phyloP scores from a whole-genome alignment of 2,797 vertebrate genomes.

The Hippopotamyrus pictus region DNA sequence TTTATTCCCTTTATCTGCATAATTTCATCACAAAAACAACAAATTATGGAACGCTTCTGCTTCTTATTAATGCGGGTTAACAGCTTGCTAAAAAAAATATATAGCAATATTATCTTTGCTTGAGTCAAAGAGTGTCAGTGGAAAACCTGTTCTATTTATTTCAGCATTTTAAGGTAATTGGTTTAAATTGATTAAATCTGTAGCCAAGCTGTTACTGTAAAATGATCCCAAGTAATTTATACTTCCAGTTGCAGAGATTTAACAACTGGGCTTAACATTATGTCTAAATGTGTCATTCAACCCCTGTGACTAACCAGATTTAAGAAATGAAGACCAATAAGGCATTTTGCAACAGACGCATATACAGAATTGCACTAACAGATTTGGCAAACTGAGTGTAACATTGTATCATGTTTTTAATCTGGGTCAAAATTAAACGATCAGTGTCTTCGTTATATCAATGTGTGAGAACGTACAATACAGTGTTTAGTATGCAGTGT shows the following conservation, averaged over 20 bases:
- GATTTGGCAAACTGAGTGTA: neutral
- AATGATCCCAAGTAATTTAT: neutral
- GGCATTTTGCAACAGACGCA: neutral
- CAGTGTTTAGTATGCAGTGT: neutral
- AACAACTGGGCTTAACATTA: neutral
- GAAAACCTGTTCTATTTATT: neutral
- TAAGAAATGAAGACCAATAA: neutral
- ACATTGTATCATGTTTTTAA: neutral
- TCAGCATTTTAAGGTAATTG: neutral
- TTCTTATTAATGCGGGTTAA: neutral
- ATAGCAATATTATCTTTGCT: neutral
- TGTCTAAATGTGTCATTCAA: neutral
- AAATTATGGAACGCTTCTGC: neutral
- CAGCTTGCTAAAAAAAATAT: neutral
- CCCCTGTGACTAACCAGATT: neutral
- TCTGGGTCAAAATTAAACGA: neutral
- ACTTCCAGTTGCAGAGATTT: neutral
- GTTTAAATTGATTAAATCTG: neutral
- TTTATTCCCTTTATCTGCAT: constrained; percentile 9
- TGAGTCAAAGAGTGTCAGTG: neutral
- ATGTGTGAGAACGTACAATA: neutral
- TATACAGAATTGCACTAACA: neutral
- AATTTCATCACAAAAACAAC: constrained; percentile 19
- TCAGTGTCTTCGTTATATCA: neutral
- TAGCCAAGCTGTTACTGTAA: neutral